A percentile compares a stretch with the other conserved stretches of the same genome.
Conservation (phyloP, 2,797 vertebrate species). For the Enteromius anoplus region DNA sequence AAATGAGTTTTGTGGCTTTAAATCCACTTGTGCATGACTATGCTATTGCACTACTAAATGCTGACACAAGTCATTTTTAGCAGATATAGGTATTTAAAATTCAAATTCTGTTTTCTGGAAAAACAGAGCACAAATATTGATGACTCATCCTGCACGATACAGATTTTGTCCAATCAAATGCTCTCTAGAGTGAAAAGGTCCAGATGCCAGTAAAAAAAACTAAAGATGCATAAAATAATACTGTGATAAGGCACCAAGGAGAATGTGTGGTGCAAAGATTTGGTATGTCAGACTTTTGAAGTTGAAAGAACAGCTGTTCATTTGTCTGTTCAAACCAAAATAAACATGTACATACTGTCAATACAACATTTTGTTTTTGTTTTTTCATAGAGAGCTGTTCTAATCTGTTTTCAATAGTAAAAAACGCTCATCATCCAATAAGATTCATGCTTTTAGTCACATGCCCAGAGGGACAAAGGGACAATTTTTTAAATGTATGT, state of each 20-base stretch:
- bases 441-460: background rate
- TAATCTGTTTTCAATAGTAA: background rate
- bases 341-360: background rate
- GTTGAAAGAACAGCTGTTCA: background rate
- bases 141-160: background rate
- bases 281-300: background rate
- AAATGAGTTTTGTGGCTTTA: background rate
- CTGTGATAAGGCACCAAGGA: background rate
- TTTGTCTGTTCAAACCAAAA: background rate
- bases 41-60: background rate
- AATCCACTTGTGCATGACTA: background rate
- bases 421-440: background rate
- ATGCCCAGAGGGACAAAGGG: background rate
- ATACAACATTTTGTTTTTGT: background rate
- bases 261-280: background rate
- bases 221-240: background rate
- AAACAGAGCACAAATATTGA: background rate
- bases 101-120: background rate
- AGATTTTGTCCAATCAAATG: background rate
- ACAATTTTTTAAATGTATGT: background rate
- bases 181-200: no score
- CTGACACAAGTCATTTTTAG: background rate
- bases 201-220: background rate
- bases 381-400: background rate
- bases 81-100: background rate